Evolutionary conservation across 2,113 vertebrate species (phyloP).

Genomic region (Speoplatyrhinus poulsoni): DNA sequence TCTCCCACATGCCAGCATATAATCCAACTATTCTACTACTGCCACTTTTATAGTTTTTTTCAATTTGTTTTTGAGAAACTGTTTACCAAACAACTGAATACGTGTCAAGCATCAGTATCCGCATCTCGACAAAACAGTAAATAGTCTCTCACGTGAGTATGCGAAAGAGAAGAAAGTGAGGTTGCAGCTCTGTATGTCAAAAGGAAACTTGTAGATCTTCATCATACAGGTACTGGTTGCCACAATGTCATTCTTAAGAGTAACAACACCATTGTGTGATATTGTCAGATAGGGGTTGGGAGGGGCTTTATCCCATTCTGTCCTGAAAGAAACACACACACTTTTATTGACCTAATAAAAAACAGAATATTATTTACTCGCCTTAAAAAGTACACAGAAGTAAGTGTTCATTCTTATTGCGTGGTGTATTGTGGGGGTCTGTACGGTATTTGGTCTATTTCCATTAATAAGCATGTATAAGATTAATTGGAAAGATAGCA

Average conservation of each 20-base stretch:
- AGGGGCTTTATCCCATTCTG: conserved; percentile 47
- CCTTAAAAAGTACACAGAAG: background rate
- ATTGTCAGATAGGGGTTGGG: conserved; percentile 35
- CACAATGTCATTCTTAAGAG: conserved; percentile 44
- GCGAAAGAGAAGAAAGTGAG: conserved; percentile 48
- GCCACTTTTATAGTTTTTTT: background rate
- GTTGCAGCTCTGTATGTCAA: conserved; percentile 69
- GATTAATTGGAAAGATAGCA: background rate
- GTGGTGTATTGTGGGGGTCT: background rate
- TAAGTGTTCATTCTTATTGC: background rate
- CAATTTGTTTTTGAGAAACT: background rate
- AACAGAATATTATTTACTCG: background rate
- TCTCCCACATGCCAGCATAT: background rate
- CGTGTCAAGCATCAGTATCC: background rate
- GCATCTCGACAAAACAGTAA: background rate
- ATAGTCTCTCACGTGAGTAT: conserved; percentile 36
- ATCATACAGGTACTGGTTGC: conserved; percentile 66
- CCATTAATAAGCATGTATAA: background rate
- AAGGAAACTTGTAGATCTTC: conserved; percentile 73
- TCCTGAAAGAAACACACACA: conserved; percentile 36
- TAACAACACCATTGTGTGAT: conserved; percentile 24
- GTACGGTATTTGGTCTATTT: no score
- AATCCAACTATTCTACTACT: background rate
- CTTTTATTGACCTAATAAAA: conserved; percentile 7
- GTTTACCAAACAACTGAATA: background rate